Evolutionary conservation across 2,113 vertebrate species (phyloP), one percentile per base, ranked within the genome.

Genomic region (Eulemur rufifrons): DNA sequence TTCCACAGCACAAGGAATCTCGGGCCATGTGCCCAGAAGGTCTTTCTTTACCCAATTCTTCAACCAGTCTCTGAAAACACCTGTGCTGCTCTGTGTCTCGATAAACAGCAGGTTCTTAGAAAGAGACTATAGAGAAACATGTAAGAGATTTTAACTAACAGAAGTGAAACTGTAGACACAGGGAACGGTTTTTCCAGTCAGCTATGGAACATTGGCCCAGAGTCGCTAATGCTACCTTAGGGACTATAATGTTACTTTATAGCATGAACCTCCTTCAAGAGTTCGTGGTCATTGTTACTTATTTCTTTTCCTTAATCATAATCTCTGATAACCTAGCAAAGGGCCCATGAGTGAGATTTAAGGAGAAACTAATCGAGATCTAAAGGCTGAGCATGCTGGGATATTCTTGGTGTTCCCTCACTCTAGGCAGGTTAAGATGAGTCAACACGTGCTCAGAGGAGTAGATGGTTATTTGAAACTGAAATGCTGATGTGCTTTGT

Each of bases 101-200:
- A 87, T 63, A 96, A 92, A 59, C 37, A 85, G 5, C 64, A 56
- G 34, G 20, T 84, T 87, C 91, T 87, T 97, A 77, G 89, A 94
- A 93, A 95, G 82, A 80, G 71, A 63, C 50, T 18, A 9, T 56
- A 95, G 21, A 86, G 47, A 78, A 92, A 89, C 5, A 8, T 34
- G 15, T 76, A 77, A 77, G 66, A 84, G 54, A 52, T 68, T 91
- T 95, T 69, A 93, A 91, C 47, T 25, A 59, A 61, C 7, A 78
- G 68, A 50, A 68, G 37, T 80, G 54, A 86, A 78, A 71, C 42
- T 66, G 27, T 64, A 92, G 71, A 81, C 54, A 64, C 15, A n/a
- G 8, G 76, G 95, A 94, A 76, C 39, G 77, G 9, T 73, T 95
- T 78, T 83, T 78, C 66, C 69, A 84, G 20, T 80, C 85, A 87